Evolutionary conservation across 2,113 vertebrate species (phyloP).

Genomic region (Odocoileus hemionus): DNA sequence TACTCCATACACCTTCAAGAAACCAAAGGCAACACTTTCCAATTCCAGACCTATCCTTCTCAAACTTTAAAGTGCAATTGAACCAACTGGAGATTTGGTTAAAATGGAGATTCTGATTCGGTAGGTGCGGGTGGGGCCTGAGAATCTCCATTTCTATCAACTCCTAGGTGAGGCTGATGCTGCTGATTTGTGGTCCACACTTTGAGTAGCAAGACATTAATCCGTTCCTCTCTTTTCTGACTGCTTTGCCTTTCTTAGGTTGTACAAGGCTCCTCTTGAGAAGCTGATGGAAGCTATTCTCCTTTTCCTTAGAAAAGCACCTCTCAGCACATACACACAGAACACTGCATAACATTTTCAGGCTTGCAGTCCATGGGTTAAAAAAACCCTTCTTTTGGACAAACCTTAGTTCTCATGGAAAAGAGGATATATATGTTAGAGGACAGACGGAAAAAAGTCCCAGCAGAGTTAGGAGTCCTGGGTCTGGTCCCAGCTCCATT

Average conservation of each 20-base stretch:
- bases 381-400: not conserved
- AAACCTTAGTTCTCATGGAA: not conserved
- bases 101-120: not conserved
- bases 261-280: not conserved
- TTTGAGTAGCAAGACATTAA: not conserved
- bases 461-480: not conserved
- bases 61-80: not conserved
- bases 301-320: constrained; percentile 28
- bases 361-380: not conserved
- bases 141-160: not conserved
- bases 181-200: not conserved
- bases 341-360: not conserved
- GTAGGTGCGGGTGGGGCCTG: not conserved
- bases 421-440: not conserved
- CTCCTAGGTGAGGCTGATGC: not conserved
- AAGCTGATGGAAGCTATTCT: not conserved
- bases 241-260: not conserved
- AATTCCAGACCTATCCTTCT: not conserved
- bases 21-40: not conserved
- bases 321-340: not conserved
- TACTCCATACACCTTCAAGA: not conserved
- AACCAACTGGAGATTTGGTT: not conserved
- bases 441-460: not conserved
- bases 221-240: not conserved
- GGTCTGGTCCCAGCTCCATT: not conserved